Base-by-base conservation (phyloP, 2,113 vertebrate genomes). In the Siphamia tubifer region DNA sequence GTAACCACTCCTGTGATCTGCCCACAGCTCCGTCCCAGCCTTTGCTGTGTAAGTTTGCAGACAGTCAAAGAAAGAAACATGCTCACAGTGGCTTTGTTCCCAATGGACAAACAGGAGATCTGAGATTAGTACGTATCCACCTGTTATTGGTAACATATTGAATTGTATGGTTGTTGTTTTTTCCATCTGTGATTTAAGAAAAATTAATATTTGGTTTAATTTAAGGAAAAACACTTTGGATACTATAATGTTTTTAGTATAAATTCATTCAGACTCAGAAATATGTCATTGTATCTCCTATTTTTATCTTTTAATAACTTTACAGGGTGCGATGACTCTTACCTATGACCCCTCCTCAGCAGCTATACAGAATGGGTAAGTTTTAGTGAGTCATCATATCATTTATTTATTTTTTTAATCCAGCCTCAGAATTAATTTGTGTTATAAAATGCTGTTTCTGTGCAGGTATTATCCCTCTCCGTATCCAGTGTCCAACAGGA, bases 31-130 rank as follows among this genome's bases (percentile, higher is more conserved):
- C 96, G 53, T 94, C 96, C 87, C 96, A 99, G 89, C 97, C 98
- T 8, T 88, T 99, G 75, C 90, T 99, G 87, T 99, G 97, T 90
- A 99, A 99, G 91, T 99, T 99, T 92, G 98, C 98, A 0, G 97
- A 98, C 71, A 98, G 98, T 67, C 98, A 99, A 87, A 98, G 98
- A 90, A 99, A 99, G 90, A 94, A 98, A 74, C 96, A 97, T 79
- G 95, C 94, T 87, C 97, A 98, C 69, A 94, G 96, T 53, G 98
- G 98, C 90, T 99, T 95, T 47, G 87, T 97, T 90, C 96, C 96
- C 79, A 98, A 97, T 45, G 97, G 97, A 83, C 94, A 97, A 86
- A 92, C 95, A 1, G 95, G 95, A 44, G 98, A 99, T 92, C 96
- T 98, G 93, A 96, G 97, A 96, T 94, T 99, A 94, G 96, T 98